A percentile compares a stretch with the other conserved stretches of the same genome.
Conservation (phyloP, 2,888 invertebrate genomes). For the Galerucella nymphaeae region DNA sequence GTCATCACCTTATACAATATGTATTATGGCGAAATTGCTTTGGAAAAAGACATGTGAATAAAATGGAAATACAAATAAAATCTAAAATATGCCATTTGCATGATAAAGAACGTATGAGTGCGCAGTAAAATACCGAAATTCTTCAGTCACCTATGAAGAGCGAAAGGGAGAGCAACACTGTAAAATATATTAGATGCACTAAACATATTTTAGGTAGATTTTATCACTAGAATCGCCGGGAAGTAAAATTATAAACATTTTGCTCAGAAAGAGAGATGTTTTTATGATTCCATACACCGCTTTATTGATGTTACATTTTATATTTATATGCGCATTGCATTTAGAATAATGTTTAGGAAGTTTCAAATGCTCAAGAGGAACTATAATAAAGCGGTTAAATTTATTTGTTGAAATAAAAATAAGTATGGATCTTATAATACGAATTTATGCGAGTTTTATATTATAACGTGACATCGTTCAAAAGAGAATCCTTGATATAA, state of each 20-base stretch:
- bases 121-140: conserved; percentile 34
- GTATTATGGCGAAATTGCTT: conserved; percentile 47
- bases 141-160: conserved; percentile 30
- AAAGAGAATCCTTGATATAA: not conserved
- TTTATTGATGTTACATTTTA: conserved; percentile 33
- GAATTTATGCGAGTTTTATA: not conserved
- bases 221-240: conserved; percentile 32
- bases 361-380: not conserved
- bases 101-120: conserved; percentile 42
- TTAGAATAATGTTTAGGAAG: conserved; percentile 29
- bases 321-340: conserved; percentile 27
- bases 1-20: conserved; percentile 45
- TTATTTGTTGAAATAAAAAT: not conserved
- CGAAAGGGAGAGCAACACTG: conserved; percentile 40
- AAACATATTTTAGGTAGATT: conserved; percentile 40
- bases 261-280: conserved; percentile 20
- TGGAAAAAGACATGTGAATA: conserved; percentile 48
- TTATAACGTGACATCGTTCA: not conserved
- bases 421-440: not conserved
- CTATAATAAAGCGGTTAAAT: not conserved
- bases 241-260: conserved; percentile 43
- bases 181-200: conserved; percentile 43
- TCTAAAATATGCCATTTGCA: conserved; percentile 46
- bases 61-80: conserved; percentile 45
- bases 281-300: conserved; percentile 27